Evolutionary conservation across 2,888 invertebrate genomes (phyloP).

Genomic region (Sabellastarte sp.): DNA sequence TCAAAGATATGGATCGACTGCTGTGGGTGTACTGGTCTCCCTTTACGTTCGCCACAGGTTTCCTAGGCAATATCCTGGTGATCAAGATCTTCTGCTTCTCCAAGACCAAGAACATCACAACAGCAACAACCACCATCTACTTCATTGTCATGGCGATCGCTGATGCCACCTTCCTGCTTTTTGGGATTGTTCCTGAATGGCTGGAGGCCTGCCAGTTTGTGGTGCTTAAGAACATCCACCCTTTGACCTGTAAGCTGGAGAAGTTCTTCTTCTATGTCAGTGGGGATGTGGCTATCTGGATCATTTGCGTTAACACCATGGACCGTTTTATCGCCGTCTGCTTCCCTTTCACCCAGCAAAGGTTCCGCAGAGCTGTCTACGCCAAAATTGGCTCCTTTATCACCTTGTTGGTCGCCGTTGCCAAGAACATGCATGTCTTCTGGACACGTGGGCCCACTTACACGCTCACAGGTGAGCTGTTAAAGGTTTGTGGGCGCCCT

Average conservation of each 20-base stretch:
- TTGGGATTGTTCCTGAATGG: constrained; percentile 5
- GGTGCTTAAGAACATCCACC: constrained; percentile 18
- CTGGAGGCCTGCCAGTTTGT: constrained; percentile 7
- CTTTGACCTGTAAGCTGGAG: constrained; percentile 41
- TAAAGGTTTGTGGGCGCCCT: constrained; percentile 20
- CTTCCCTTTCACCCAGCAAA: constrained; percentile 39
- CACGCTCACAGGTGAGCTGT: constrained; percentile 18
- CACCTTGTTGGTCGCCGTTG: constrained; percentile 13
- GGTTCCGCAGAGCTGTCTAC: not conserved
- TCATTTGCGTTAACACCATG: constrained; percentile 46
- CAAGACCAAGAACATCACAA: not conserved
- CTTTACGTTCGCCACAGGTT: not conserved
- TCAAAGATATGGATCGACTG: not conserved
- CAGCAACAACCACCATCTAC: not conserved
- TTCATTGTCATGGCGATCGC: not conserved
- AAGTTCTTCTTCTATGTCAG: constrained; percentile 46
- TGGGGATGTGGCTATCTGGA: constrained; percentile 47
- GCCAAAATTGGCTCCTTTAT: not conserved
- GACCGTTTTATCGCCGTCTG: constrained; percentile 49
- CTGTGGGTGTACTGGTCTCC: constrained; percentile 2
- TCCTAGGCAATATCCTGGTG: not conserved
- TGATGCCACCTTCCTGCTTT: not conserved
- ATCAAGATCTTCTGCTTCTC: not conserved
- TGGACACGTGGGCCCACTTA: constrained; percentile 37
- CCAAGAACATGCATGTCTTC: constrained; percentile 47